These are phyloP conservation scores for Drosophila ezoana DNA, from an alignment of 2,888 invertebrate genomes.

Conservation along the genomic window DNA sequence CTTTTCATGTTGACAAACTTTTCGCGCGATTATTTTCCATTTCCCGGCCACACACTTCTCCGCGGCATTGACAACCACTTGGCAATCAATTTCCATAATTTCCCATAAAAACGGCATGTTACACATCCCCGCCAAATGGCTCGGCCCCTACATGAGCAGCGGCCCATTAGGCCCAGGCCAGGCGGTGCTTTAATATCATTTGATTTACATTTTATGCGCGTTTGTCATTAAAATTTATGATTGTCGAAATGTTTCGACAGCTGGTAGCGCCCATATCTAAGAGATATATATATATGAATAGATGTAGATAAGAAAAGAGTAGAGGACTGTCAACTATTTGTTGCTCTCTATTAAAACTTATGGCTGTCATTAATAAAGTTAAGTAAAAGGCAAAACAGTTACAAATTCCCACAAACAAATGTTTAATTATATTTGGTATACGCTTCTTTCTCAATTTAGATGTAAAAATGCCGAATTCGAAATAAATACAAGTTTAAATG, in stretches of 20 bases:
- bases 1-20: slow-evolving; percentile 56
- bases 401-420: no score
- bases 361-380: no score
- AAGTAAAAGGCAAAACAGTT: no score
- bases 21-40: slow-evolving; percentile 57
- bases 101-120: slow-evolving; percentile 73
- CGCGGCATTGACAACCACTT: slow-evolving; percentile 34
- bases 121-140: slow-evolving; percentile 39
- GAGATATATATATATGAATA: neutral
- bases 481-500: no score
- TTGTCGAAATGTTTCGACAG: slow-evolving; percentile 59
- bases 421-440: no score
- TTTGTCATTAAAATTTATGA: slow-evolving; percentile 69
- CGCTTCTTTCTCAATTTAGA: no score
- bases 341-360: slow-evolving; percentile 1
- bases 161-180: slow-evolving; percentile 54
- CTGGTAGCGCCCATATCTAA: slow-evolving; percentile 44
- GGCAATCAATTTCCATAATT: slow-evolving; percentile 78
- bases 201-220: slow-evolving; percentile 73
- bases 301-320: neutral
- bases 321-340: slow-evolving; percentile 9
- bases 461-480: no score
- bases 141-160: slow-evolving; percentile 1
- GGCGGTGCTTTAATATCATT: slow-evolving; percentile 66
- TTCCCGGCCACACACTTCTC: slow-evolving; percentile 3